phyloP scores from a whole-genome alignment of 2,797 vertebrate genomes.

The Acrossocheilus wenchowensis region DNA sequence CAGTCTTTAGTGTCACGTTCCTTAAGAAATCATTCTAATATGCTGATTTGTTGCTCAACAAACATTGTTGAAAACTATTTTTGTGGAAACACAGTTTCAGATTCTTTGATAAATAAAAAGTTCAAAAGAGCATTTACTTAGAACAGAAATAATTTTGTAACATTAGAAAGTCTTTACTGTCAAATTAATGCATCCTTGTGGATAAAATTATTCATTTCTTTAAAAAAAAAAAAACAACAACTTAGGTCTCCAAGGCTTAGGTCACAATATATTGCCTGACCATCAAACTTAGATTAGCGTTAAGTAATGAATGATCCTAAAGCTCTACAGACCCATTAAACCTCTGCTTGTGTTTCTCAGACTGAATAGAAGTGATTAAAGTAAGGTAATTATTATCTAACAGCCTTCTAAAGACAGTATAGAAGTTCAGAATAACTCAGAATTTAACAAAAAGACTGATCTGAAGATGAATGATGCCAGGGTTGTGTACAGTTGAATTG shows the following conservation, averaged over 20 bases:
- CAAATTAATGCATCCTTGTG: background rate
- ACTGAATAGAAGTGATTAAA: conserved; percentile 14
- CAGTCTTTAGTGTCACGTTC: background rate
- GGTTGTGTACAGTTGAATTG: background rate
- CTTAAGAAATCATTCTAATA: background rate
- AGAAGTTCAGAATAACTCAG: background rate
- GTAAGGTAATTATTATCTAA: background rate
- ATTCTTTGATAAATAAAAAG: background rate
- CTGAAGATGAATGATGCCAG: conserved; percentile 13
- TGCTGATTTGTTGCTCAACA: background rate
- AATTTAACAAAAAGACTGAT: background rate
- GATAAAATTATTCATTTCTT: background rate
- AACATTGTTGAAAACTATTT: background rate
- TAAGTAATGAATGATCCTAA: background rate
- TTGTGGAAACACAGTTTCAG: background rate
- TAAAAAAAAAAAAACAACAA: background rate
- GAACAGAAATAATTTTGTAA: background rate
- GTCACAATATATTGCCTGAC: background rate
- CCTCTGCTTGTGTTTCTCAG: background rate
- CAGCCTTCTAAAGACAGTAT: conserved; percentile 3
- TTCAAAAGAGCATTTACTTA: background rate
- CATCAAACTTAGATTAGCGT: background rate
- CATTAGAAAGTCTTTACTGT: background rate
- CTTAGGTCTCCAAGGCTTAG: background rate
- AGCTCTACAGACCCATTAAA: conserved; percentile 2